Base-by-base conservation (phyloP, 2,113 vertebrate species). In the Chitala chitala region DNA sequence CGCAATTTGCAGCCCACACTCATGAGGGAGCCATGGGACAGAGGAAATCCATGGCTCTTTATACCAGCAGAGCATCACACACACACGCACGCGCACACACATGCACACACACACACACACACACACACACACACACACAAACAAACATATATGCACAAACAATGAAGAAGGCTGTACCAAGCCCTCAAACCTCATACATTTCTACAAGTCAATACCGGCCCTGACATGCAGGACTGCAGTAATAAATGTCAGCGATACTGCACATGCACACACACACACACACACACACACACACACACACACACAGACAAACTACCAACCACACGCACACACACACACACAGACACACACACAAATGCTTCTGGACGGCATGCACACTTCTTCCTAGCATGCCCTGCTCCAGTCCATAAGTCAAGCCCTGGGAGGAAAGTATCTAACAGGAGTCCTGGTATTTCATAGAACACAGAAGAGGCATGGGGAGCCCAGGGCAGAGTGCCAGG, bases 1-100 rank as follows among this genome's bases (percentile, higher is more conserved):
- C 24, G 73, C 64, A 68, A 75, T 75, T 75, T 75, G 64, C 63
- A 75, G 73, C 73, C 73, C 64, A 17, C 50, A 68, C 73, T 75
- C 73, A 75, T 13, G 64, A 69, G 73, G 73, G 64, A 75, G 51
- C 73, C 63, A 53, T 66, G 48, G 65, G 73, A 69, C 54, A 69
- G 73, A 68, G 58, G 38, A 33, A 53, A 59, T 69, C 74, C 48
- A 56, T 33, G 22, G 9, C 46, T 44, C 24, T 54, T 46, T 46
- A 59, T 51, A 46, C 40, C 20, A 56, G 31, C 3, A 48, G 38
- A 33, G 38, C 9, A 13, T 4, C 36, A n/a, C 44, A 15, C 31
- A 10, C 63, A 9, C 26, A 48, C 53, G 48, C 9, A 70, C 31
- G 65, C n/a, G 13, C 38, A 79, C 17, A 64, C 51, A 36, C 38